These are phyloP conservation scores for Papilio machaon DNA, from an alignment of 1,140 invertebrate species.

Conservation along the genomic window DNA sequence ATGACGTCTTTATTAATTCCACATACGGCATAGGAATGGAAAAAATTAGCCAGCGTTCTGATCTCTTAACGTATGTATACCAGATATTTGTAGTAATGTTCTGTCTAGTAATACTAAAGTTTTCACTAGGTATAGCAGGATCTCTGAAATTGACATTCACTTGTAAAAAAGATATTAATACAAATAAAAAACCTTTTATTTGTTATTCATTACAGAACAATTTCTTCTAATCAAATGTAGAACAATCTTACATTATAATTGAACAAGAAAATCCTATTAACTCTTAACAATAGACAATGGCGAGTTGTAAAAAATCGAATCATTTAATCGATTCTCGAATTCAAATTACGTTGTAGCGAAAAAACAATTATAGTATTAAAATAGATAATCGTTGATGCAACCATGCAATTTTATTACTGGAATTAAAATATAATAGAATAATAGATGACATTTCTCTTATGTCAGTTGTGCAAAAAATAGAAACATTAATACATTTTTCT, in stretches of 20 bases:
- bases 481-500: neutral
- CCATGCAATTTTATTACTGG: neutral
- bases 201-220: neutral
- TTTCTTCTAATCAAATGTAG: slow-evolving; percentile 11
- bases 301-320: neutral
- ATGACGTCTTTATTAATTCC: neutral
- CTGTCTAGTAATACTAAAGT: no score
- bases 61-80: no score
- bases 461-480: neutral
- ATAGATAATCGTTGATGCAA: neutral
- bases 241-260: slow-evolving; percentile 3
- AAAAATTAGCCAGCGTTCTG: neutral
- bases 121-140: no score
- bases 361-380: slow-evolving; percentile 17
- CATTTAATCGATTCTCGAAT: slow-evolving; percentile 27
- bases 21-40: neutral
- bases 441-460: no score
- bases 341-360: slow-evolving; percentile 4
- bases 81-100: no score
- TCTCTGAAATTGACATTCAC: no score
- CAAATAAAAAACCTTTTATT: neutral
- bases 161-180: no score
- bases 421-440: neutral
- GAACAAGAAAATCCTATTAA: slow-evolving; percentile 26
- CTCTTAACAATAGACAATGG: slow-evolving; percentile 31